phyloP scores from a whole-genome alignment of 2,113 vertebrate species.

The Excalfactoria chinensis region DNA sequence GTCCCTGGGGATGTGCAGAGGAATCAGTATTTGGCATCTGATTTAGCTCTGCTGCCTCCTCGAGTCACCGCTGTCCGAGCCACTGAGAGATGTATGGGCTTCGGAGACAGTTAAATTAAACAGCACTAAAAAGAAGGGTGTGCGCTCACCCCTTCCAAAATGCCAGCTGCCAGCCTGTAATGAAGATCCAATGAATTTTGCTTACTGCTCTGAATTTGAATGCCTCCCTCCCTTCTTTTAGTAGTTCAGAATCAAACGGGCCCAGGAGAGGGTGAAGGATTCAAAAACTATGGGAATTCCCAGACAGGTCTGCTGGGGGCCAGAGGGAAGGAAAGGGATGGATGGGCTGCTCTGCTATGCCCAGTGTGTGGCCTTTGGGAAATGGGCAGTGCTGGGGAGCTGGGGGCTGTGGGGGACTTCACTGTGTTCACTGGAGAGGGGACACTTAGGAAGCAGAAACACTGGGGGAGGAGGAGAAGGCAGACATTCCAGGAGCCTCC shows the following conservation, averaged over 20 bases:
- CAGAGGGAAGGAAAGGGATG: rapidly evolving
- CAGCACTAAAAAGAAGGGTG: not conserved
- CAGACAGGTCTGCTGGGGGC: not conserved
- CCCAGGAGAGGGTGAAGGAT: rapidly evolving
- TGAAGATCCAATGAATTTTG: not conserved
- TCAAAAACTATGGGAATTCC: not conserved
- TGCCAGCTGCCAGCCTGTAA: not conserved
- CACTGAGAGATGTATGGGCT: not conserved
- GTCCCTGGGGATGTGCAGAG: not conserved
- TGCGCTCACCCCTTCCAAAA: not conserved
- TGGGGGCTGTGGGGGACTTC: not conserved
- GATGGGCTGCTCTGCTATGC: not conserved
- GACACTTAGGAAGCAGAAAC: slow-evolving; percentile 53
- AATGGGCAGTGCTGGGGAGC: not conserved
- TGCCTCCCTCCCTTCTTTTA: not conserved
- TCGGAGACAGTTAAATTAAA: not conserved
- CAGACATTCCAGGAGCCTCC: slow-evolving; percentile 69
- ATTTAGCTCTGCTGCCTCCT: slow-evolving; percentile 38
- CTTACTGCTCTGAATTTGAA: not conserved
- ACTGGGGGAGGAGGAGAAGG: slow-evolving; percentile 28
- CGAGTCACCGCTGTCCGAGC: not conserved
- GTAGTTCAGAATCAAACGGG: not conserved
- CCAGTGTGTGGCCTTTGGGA: too few relatives aligned
- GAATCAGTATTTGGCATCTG: slow-evolving; percentile 45
- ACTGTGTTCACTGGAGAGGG: not conserved